Percentiles rank a stretch among this genome's conserved stretches.
These are phyloP conservation scores for Meloe dianella DNA, from an alignment of 2,888 invertebrate genomes.

Conservation along the genomic window DNA sequence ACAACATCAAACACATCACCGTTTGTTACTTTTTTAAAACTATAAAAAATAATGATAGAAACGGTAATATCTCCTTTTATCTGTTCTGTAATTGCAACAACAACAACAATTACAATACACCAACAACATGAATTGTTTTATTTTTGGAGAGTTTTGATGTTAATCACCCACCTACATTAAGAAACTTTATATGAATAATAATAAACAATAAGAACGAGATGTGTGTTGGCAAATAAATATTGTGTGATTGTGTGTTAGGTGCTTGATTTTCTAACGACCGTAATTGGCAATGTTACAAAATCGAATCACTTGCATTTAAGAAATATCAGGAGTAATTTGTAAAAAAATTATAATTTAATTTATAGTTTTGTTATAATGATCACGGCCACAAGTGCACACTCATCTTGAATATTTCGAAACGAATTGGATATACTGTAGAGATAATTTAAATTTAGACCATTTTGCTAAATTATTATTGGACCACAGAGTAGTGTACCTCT, in stretches of 20 bases:
- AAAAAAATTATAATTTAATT: too few relatives aligned
- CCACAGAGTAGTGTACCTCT: constrained; percentile 16
- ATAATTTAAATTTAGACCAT: constrained; percentile 45
- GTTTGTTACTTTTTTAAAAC: not conserved
- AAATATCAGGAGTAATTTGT: not conserved
- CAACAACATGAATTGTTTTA: not conserved
- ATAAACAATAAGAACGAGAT: not conserved
- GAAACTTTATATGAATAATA: not conserved
- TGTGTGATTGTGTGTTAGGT: not conserved
- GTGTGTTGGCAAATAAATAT: constrained; percentile 1
- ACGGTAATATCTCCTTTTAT: not conserved
- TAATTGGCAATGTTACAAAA: not conserved
- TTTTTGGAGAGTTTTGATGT: not conserved
- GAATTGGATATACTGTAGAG: constrained; percentile 28
- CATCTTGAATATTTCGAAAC: constrained; percentile 14
- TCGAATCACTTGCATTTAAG: not conserved
- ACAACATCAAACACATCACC: not conserved
- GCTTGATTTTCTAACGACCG: not conserved
- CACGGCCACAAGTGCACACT: constrained; percentile 28
- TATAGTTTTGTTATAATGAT: not conserved
- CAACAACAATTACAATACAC: not conserved
- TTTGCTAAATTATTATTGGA: constrained; percentile 42
- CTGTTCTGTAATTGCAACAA: not conserved
- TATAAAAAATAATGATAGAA: not conserved
- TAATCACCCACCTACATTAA: not conserved